phyloP scores from a whole-genome alignment of 2,888 invertebrate species.

The Eristalinus sepulchralis region DNA sequence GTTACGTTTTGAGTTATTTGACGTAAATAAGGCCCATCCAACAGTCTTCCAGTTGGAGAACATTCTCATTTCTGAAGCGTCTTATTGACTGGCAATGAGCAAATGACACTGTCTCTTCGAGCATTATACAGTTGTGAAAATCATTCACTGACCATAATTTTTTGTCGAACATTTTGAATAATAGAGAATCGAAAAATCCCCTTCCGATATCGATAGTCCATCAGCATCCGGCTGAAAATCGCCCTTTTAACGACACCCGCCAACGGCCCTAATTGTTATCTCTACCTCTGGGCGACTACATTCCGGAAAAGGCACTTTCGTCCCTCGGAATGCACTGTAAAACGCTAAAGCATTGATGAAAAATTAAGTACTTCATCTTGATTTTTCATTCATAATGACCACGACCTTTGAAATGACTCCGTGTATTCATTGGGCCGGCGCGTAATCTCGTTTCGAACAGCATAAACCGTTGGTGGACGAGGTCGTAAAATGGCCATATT shows the following conservation, averaged over 20 bases:
- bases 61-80: no score
- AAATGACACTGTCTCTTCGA: no score
- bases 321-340: not conserved
- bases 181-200: not conserved
- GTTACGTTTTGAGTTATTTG: no score
- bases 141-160: no score
- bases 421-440: constrained; percentile 23
- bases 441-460: constrained; percentile 27
- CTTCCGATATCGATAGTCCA: not conserved
- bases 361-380: constrained; percentile 31
- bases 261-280: not conserved
- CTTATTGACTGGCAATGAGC: no score
- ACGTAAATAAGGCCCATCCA: no score
- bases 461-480: constrained; percentile 21
- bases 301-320: not conserved
- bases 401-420: constrained; percentile 8
- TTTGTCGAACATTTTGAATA: no score
- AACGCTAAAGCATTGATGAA: constrained; percentile 4
- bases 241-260: not conserved
- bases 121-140: no score
- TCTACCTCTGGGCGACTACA: not conserved
- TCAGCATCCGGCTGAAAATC: not conserved
- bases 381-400: constrained; percentile 24
- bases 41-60: no score
- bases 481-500: constrained; percentile 55